Conservation (phyloP, 2,888 invertebrate species). For the Drosophila limbata region DNA sequence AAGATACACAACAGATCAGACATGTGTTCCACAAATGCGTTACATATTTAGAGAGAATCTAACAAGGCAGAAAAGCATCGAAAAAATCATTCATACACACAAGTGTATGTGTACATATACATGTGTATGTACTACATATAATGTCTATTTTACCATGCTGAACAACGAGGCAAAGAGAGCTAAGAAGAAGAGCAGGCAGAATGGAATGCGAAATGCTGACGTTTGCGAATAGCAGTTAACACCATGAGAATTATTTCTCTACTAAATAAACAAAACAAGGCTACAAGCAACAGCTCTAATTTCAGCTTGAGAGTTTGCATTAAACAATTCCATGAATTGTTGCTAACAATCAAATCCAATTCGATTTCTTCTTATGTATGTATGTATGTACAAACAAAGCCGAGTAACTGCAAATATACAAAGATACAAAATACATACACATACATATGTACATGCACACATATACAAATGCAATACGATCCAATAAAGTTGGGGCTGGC, state of each 20-base stretch:
- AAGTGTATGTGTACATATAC: not conserved
- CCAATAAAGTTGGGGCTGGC: slow-evolving; percentile 24
- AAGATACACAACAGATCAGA: slow-evolving; percentile 4
- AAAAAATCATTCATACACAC: slow-evolving; percentile 3
- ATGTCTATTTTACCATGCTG: slow-evolving; percentile 10
- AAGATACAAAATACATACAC: slow-evolving; percentile 2
- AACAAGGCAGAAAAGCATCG: not conserved
- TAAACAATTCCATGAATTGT: slow-evolving; percentile 42
- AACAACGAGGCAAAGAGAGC: not conserved
- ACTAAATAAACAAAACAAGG: not conserved
- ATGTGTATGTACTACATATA: not conserved
- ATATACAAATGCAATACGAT: slow-evolving; percentile 41
- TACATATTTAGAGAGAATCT: slow-evolving; percentile 7
- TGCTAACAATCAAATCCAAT: slow-evolving; percentile 30
- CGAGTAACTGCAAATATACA: slow-evolving; percentile 25
- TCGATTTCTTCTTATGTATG: slow-evolving; percentile 43
- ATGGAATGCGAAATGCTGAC: slow-evolving; percentile 47
- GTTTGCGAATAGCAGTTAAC: slow-evolving; percentile 45
- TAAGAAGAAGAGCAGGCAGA: slow-evolving; percentile 13
- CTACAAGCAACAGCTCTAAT: slow-evolving; percentile 29
- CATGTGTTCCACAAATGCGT: slow-evolving; percentile 8
- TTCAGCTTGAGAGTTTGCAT: slow-evolving; percentile 37
- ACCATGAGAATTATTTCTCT: slow-evolving; percentile 31
- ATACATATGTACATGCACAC: slow-evolving; percentile 1
- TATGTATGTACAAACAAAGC: slow-evolving; percentile 10